These are phyloP conservation scores for Sphenodon punctatus DNA, from an alignment of 2,797 vertebrate genomes.

Conservation along the genomic window DNA sequence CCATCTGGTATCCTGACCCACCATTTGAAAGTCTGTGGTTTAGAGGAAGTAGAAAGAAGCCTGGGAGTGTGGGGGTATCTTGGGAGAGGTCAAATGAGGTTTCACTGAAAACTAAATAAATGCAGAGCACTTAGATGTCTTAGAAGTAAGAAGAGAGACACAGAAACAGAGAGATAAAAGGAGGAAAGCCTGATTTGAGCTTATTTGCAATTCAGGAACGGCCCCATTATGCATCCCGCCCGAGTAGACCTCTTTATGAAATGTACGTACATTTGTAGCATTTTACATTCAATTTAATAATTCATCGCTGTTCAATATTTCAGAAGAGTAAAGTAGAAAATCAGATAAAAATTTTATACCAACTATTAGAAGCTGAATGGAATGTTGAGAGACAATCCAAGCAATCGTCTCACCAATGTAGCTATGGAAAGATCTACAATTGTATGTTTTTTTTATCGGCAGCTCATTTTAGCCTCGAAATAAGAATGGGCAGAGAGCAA, in stretches of 20 bases:
- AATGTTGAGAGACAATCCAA: constrained; percentile 33
- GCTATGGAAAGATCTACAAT: neutral
- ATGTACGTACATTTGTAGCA: constrained; percentile 67
- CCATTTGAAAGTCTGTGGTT: neutral
- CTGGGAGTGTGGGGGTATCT: neutral
- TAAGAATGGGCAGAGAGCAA: neutral
- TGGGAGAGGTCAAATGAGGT: neutral
- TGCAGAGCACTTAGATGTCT: neutral
- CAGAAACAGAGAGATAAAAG: neutral
- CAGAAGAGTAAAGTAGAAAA: constrained; percentile 74
- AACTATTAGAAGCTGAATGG: constrained; percentile 71
- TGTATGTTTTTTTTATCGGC: neutral
- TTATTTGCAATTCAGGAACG: constrained; percentile 31
- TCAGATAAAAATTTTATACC: constrained; percentile 74
- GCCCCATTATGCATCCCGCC: neutral
- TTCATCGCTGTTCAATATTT: constrained; percentile 78
- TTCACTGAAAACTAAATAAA: neutral
- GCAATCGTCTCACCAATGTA: neutral
- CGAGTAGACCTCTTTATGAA: constrained; percentile 54
- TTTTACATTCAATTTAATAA: constrained; percentile 76
- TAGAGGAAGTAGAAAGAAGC: neutral
- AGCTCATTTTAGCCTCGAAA: neutral
- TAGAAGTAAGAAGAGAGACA: neutral
- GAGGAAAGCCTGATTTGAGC: neutral
- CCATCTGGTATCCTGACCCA: too few species aligned